Percentiles rank a stretch among this genome's conserved stretches.
These are phyloP conservation scores for Sapayoa aenigma DNA, from an alignment of 2,113 vertebrate genomes.

Conservation along the genomic window DNA sequence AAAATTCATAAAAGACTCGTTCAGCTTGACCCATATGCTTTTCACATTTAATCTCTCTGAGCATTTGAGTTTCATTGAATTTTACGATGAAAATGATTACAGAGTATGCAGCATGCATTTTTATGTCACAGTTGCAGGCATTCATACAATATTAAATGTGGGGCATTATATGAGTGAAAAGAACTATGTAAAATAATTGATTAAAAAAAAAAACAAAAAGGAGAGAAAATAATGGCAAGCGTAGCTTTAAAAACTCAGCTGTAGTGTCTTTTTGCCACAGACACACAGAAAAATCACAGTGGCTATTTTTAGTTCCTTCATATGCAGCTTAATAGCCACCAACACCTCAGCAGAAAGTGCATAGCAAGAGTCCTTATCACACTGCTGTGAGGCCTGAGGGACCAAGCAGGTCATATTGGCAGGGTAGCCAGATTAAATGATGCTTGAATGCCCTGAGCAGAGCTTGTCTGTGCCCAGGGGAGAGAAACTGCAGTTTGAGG, in stretches of 20 bases:
- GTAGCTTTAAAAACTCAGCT: not conserved
- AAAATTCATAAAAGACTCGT: conserved; percentile 1
- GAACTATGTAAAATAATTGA: not conserved
- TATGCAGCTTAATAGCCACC: not conserved
- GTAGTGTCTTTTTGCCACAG: not conserved
- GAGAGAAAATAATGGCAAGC: not conserved
- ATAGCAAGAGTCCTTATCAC: not conserved
- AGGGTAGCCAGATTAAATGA: not conserved
- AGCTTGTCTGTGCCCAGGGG: not conserved
- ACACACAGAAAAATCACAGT: not conserved
- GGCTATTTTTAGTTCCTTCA: not conserved
- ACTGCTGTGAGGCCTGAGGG: not conserved
- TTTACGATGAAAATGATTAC: not conserved
- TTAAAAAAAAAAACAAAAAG: not conserved
- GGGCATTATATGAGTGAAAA: not conserved
- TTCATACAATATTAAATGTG: not conserved
- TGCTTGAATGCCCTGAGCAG: not conserved
- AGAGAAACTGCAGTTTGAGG: not conserved
- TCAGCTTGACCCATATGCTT: not conserved
- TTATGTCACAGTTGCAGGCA: not conserved
- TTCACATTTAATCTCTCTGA: not conserved
- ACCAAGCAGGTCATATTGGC: not conserved
- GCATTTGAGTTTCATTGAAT: not conserved
- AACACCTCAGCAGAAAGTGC: not conserved
- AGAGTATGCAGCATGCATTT: not conserved